These are phyloP conservation scores for Strongylocentrotus purpuratus DNA, from an alignment of 35 echinoderm and acorn worm species.

Conservation along the genomic window DNA sequence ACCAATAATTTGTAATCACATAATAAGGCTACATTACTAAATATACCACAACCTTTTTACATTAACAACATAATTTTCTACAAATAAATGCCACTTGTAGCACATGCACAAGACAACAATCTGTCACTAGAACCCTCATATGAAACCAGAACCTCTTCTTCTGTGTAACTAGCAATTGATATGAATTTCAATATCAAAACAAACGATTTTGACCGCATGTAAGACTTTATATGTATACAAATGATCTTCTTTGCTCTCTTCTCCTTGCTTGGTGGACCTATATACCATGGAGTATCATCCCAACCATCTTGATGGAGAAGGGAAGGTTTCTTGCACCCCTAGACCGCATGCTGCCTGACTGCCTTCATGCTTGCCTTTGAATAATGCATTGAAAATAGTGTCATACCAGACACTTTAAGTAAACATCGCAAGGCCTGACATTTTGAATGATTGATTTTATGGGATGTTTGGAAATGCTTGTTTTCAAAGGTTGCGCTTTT, in stretches of 20 bases:
- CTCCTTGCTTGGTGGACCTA: background rate
- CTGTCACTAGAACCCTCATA: background rate
- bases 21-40: no score
- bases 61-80: no score
- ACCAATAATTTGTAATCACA: no score
- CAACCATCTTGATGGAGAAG: background rate
- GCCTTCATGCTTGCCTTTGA: background rate
- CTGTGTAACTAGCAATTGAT: background rate
- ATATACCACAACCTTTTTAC: no score
- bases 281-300: background rate
- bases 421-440: conserved; percentile 27
- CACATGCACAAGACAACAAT: no score
- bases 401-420: background rate
- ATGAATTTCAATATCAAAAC: background rate
- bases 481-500: background rate
- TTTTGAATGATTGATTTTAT: conserved; percentile 42
- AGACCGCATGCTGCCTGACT: background rate
- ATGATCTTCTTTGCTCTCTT: background rate
- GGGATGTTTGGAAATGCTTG: conserved; percentile 37
- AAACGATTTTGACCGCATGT: background rate
- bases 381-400: conserved; percentile 30
- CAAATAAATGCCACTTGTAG: no score
- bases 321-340: background rate
- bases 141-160: background rate
- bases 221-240: background rate